Percentiles rank a stretch among this genome's conserved stretches.
Evolutionary conservation across 2,113 vertebrate genomes (phyloP).

Genomic region (Pseudorhombus dupliciocellatus): DNA sequence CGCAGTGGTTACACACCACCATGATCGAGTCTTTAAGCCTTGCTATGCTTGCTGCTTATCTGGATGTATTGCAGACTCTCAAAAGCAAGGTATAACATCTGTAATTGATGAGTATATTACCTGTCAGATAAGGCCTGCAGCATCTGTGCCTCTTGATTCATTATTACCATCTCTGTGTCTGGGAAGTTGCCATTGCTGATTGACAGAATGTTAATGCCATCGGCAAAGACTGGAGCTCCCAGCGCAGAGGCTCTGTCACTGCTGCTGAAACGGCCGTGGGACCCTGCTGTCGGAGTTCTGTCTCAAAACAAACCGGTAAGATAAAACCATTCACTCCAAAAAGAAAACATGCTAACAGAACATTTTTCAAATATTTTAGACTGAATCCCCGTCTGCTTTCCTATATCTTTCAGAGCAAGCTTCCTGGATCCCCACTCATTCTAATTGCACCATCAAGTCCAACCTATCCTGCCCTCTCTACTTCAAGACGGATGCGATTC

Average conservation of each 20-base stretch:
- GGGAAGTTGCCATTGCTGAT: slow-evolving; percentile 91
- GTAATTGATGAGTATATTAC: background rate
- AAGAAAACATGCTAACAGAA: background rate
- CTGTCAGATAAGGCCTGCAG: background rate
- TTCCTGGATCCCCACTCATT: slow-evolving; percentile 95
- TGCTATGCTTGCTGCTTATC: slow-evolving; percentile 92
- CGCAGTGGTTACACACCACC: slow-evolving; percentile 95
- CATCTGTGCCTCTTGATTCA: background rate
- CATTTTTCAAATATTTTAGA: background rate
- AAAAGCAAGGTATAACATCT: slow-evolving; percentile 88
- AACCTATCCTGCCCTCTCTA: slow-evolving; percentile 86
- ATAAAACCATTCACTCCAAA: background rate
- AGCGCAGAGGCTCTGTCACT: slow-evolving; percentile 94
- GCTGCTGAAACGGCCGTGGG: slow-evolving; percentile 96
- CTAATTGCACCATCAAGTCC: slow-evolving; percentile 93
- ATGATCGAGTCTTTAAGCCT: slow-evolving; percentile 95
- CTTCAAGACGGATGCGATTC: slow-evolving; percentile 93
- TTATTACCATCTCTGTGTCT: slow-evolving; percentile 2
- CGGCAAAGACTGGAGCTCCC: slow-evolving; percentile 87
- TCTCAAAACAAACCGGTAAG: slow-evolving; percentile 97
- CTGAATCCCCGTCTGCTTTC: slow-evolving; percentile 12
- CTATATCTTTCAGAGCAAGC: slow-evolving; percentile 85
- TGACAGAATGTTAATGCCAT: slow-evolving; percentile 94
- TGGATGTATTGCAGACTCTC: slow-evolving; percentile 96
- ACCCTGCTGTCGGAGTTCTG: slow-evolving; percentile 94